Percentiles rank a stretch among this genome's conserved stretches.
These are phyloP conservation scores for Zaprionus obscuricornis DNA, from an alignment of 2,888 invertebrate species.

Conservation along the genomic window DNA sequence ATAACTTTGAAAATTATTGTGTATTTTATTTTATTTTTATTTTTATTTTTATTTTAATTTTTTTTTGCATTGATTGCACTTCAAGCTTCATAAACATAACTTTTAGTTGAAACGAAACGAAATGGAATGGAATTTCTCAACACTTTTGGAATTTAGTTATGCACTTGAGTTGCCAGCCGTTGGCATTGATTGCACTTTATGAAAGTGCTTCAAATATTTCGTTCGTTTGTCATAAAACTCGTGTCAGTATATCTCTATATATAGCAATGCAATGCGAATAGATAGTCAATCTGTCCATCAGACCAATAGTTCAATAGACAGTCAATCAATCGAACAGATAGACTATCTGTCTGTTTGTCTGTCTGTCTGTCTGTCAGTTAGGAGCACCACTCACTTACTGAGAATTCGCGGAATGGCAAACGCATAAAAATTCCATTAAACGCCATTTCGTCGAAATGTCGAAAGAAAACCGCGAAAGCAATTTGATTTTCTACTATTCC, in stretches of 20 bases:
- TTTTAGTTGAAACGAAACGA: background rate
- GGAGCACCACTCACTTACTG: constrained; percentile 7
- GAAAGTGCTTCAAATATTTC: constrained; percentile 14
- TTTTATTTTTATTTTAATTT: too few relatives aligned
- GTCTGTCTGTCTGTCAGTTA: constrained; percentile 6
- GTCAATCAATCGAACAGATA: constrained; percentile 5
- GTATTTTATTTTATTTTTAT: too few relatives aligned
- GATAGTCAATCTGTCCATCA: constrained; percentile 10
- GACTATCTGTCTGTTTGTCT: constrained; percentile 5
- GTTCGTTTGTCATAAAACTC: constrained; percentile 23
- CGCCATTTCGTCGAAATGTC: constrained; percentile 36
- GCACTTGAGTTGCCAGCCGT: constrained; percentile 10
- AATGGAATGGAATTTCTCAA: background rate
- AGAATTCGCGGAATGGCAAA: constrained; percentile 30
- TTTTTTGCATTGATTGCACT: too few relatives aligned
- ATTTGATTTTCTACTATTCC: constrained; percentile 50
- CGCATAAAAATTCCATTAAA: constrained; percentile 61
- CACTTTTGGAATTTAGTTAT: background rate
- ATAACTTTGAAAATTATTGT: too few relatives aligned
- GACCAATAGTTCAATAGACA: background rate
- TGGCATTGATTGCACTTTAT: constrained; percentile 28
- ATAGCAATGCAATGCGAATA: too few relatives aligned
- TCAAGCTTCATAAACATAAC: background rate
- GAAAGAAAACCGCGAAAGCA: constrained; percentile 51
- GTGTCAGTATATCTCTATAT: constrained; percentile 8